Base-by-base conservation (phyloP, 2,888 invertebrate species). In the Oscheius sp. region DNA sequence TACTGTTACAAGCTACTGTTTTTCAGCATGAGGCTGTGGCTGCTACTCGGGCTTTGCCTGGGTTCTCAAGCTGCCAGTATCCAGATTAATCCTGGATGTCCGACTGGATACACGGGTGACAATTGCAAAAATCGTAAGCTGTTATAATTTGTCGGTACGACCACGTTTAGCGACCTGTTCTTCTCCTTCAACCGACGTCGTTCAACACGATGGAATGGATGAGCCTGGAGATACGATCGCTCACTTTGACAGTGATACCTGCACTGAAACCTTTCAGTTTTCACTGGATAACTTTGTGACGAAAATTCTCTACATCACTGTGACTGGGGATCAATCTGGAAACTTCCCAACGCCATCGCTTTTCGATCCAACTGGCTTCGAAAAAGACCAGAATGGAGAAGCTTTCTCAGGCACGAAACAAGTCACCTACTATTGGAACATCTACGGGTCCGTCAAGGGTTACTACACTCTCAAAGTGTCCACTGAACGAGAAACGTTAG, bases 31-130 rank as follows among this genome's bases (percentile, higher is more conserved):
- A 53, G 68, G 35, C 55, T 68, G 2, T 55, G 55, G 68, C 68
- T 68, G 55, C 53, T 68, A 13, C 68, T 68, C 42, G 55, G 68
- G 10, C 55, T 68, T 33, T 53, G 35, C 29, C 29, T 55, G 68
- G 68, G 35, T 35, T 13, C 35, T 11, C 42, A 33, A 35, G 68
- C 53, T 9, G 35, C 32, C 33, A 53, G 53, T 2, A 5, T 55
- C 35, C 68, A 55, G 37, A n/a, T 63, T 7, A 29, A 63, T 63
- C 68, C 68, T 13, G 55, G 68, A 37, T 85, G 85, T 65, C 78
- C 80, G 10, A 70, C 70, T 53, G 84, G 83, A 47, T 82, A 76
- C 59, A 58, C 66, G 2, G 84, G 84, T 57, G 70, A 32, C 5
- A 79, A 77, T 58, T 85, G 85, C 71, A 73, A 21, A 9, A 68